phyloP scores from a whole-genome alignment of 2,797 vertebrate species.

The Tangara arthus region DNA sequence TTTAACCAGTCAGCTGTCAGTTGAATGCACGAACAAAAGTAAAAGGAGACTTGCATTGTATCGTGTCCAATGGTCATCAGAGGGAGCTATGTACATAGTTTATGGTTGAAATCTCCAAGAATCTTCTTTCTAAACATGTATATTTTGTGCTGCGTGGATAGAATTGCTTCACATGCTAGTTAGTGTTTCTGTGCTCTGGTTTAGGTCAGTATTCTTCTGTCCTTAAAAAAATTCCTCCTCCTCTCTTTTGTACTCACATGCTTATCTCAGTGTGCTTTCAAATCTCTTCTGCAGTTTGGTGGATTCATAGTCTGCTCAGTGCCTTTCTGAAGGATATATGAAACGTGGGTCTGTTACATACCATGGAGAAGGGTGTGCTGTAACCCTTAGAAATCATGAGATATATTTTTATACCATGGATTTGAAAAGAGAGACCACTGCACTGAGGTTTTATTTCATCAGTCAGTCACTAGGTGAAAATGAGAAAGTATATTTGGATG shows the following conservation, averaged over 20 bases:
- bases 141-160: constrained; percentile 2
- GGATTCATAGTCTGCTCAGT: background rate
- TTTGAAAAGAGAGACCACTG: background rate
- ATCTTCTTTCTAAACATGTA: constrained; percentile 62
- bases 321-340: background rate
- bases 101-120: constrained; percentile 69
- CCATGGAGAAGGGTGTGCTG: background rate
- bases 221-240: background rate
- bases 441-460: background rate
- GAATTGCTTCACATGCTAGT: background rate
- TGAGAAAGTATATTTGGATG: background rate
- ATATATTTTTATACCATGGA: background rate
- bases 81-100: constrained; percentile 88
- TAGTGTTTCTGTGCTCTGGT: constrained; percentile 14
- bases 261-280: background rate
- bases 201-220: constrained; percentile 2
- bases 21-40: constrained; percentile 76
- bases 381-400: background rate
- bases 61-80: constrained; percentile 86
- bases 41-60: constrained; percentile 76
- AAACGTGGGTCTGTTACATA: background rate
- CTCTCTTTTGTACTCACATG: background rate
- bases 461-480: background rate
- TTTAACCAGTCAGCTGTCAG: constrained; percentile 97
- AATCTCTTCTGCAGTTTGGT: background rate